A percentile compares a stretch with the other conserved stretches of the same genome.
phyloP scores from a whole-genome alignment of 2,113 vertebrate genomes.

The Tamias sibiricus region DNA sequence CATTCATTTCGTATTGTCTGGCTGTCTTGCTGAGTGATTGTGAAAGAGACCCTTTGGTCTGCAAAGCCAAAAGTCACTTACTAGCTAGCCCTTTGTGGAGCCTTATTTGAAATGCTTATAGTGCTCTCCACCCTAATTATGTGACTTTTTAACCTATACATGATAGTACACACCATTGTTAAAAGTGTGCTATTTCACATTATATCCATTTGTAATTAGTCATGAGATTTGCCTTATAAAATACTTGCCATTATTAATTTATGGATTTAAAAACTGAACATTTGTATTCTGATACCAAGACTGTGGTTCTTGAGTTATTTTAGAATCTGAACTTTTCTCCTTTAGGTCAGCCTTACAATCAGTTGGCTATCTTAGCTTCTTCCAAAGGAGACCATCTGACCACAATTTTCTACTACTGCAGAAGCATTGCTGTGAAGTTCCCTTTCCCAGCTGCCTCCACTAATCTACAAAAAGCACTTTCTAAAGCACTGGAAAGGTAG shows the following conservation, averaged over 20 bases:
- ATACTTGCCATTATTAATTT: background rate
- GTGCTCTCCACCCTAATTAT: background rate
- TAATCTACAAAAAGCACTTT: constrained; percentile 99
- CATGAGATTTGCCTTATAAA: background rate
- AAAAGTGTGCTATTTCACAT: background rate
- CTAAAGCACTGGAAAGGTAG: constrained; percentile 99
- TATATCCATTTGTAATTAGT: constrained; percentile 2
- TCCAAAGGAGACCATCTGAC: constrained; percentile 99
- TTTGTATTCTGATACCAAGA: constrained; percentile 10
- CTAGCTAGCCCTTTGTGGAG: background rate
- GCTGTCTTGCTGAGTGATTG: background rate
- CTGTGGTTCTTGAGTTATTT: constrained; percentile 47
- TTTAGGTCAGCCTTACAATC: constrained; percentile 99
- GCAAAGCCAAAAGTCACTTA: background rate
- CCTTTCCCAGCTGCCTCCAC: constrained; percentile 99
- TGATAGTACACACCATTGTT: background rate
- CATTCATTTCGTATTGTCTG: background rate
- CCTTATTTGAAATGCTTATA: background rate
- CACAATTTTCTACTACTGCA: constrained; percentile 99
- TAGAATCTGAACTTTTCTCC: constrained; percentile 62
- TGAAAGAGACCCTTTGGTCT: background rate
- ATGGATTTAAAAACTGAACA: constrained; percentile 11
- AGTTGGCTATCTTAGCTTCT: constrained; percentile 99
- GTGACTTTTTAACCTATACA: background rate
- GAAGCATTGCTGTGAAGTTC: constrained; percentile 99